phyloP scores from a whole-genome alignment of 1,140 invertebrate genomes.

The Pseudachorutes palmiensis region DNA sequence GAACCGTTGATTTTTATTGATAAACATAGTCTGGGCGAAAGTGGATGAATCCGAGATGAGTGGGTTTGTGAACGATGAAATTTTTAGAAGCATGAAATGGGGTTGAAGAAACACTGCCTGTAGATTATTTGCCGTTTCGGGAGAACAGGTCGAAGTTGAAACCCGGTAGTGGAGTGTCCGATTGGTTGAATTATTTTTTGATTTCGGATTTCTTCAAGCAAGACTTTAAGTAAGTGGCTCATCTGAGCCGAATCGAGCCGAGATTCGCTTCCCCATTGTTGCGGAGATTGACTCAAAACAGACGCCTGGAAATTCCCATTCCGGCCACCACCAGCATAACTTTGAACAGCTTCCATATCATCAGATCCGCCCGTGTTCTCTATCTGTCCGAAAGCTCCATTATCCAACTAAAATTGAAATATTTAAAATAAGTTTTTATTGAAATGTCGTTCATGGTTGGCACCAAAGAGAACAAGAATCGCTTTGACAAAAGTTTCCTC shows the following conservation, averaged over 20 bases:
- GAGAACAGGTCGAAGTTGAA: not conserved
- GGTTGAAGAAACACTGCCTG: constrained; percentile 34
- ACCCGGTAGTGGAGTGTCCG: not conserved
- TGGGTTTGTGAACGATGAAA: not conserved
- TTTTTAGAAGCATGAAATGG: constrained; percentile 32
- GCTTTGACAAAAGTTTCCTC: no score
- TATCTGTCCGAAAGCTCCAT: not conserved
- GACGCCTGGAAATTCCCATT: not conserved
- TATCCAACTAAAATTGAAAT: not conserved
- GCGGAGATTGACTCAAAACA: not conserved
- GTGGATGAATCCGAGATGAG: no score
- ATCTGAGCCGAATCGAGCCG: not conserved
- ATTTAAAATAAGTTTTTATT: no score
- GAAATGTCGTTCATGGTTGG: no score
- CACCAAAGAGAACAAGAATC: no score
- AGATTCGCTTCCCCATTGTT: no score
- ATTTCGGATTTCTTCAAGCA: not conserved
- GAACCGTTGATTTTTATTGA: no score
- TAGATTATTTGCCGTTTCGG: constrained; percentile 27
- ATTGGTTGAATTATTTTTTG: not conserved
- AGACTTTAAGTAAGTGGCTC: not conserved
- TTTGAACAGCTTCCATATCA: not conserved
- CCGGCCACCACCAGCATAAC: not conserved
- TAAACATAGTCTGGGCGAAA: no score
- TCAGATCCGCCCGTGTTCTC: not conserved